Percentiles rank a stretch among this genome's conserved stretches.
Conservation (phyloP, 2,797 vertebrate species). For the Schizopygopsis malacanthus region DNA sequence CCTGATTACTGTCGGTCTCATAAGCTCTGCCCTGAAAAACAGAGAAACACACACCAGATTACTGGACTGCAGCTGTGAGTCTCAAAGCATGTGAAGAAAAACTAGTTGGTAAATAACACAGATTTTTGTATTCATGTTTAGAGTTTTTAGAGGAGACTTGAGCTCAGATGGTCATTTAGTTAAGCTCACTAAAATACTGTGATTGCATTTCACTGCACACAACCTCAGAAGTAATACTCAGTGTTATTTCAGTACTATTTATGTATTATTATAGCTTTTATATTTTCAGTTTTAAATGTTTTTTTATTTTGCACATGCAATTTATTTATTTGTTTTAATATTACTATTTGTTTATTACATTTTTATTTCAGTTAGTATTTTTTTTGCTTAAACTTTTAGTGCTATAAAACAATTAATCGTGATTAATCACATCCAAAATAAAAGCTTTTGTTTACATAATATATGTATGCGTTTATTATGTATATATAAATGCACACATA, state of each 20-base stretch:
- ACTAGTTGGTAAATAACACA: neutral
- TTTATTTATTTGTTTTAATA: neutral
- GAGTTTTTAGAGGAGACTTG: neutral
- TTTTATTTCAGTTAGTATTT: neutral
- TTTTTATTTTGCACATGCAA: neutral
- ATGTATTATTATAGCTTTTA: neutral
- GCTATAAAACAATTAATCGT: too few relatives aligned
- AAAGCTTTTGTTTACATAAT: too few relatives aligned
- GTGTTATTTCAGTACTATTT: neutral
- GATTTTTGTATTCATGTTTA: neutral
- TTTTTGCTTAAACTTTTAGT: neutral
- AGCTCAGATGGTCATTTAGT: neutral
- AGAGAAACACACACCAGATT: constrained; percentile 54
- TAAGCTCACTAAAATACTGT: neutral
- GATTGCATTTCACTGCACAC: neutral
- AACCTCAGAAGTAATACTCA: neutral
- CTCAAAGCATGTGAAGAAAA: neutral
- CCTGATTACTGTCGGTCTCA: constrained; percentile 85
- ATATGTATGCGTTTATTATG: too few relatives aligned
- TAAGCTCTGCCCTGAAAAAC: constrained; percentile 80
- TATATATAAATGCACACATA: too few relatives aligned
- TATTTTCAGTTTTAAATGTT: neutral
- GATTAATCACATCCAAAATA: too few relatives aligned
- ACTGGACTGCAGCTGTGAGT: neutral
- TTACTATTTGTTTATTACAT: neutral